These are phyloP conservation scores for Danaus melanippus DNA, from an alignment of 1,140 invertebrate species.

Conservation along the genomic window DNA sequence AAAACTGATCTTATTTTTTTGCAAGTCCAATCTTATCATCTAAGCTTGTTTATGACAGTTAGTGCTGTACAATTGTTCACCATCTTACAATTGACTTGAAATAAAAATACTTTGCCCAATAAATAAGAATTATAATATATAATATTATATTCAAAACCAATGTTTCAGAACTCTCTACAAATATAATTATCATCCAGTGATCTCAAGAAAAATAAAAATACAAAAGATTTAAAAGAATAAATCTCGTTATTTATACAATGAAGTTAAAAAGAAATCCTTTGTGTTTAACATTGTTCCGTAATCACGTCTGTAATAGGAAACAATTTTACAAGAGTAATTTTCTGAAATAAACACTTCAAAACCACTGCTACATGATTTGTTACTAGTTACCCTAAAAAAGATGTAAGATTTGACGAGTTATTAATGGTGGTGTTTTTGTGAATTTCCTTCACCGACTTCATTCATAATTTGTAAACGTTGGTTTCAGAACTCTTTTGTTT, in stretches of 20 bases:
- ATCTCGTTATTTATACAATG: too few relatives aligned
- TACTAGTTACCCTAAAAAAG: too few relatives aligned
- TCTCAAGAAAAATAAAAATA: conserved; percentile 3
- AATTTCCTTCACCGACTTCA: not conserved
- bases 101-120: too few relatives aligned
- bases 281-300: conserved; percentile 7
- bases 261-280: too few relatives aligned
- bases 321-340: conserved; percentile 8
- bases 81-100: too few relatives aligned
- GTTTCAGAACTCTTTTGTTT: conserved; percentile 2
- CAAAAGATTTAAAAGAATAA: conserved; percentile 1
- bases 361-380: not conserved
- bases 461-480: not conserved
- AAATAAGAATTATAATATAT: too few relatives aligned
- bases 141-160: conserved; percentile 1
- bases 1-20: not conserved
- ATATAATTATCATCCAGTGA: not conserved
- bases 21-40: too few relatives aligned
- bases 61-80: too few relatives aligned
- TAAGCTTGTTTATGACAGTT: too few relatives aligned
- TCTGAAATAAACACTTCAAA: conserved; percentile 9
- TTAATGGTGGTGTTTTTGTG: too few relatives aligned
- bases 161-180: not conserved
- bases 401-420: too few relatives aligned
- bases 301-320: conserved; percentile 4